Conservation (phyloP, 2,888 invertebrate genomes). For the Rhodophaea formosa region DNA sequence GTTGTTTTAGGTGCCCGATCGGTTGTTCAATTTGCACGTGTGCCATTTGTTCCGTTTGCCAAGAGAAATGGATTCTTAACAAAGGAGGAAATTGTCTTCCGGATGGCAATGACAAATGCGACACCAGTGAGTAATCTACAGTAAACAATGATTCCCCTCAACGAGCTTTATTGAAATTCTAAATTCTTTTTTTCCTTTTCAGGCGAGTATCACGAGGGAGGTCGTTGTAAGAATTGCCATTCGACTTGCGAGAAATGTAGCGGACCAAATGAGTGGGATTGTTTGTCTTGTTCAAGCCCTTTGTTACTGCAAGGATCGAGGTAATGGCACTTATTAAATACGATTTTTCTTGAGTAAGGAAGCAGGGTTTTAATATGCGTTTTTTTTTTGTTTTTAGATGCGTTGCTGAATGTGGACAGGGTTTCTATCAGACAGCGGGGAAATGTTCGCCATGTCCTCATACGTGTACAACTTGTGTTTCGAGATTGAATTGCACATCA, state of each 20-base stretch:
- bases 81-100: conserved; percentile 88
- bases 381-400: conserved; percentile 75
- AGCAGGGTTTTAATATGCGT: conserved; percentile 13
- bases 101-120: conserved; percentile 87
- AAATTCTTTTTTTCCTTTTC: conserved; percentile 47
- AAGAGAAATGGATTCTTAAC: conserved; percentile 87
- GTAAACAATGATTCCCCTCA: conserved; percentile 37
- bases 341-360: conserved; percentile 35
- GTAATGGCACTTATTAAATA: conserved; percentile 55
- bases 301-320: conserved; percentile 85
- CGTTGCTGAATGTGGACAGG: conserved; percentile 89
- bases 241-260: conserved; percentile 92
- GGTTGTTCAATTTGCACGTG: conserved; percentile 89
- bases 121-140: conserved; percentile 82
- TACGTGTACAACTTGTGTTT: conserved; percentile 88
- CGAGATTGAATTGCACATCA: conserved; percentile 89
- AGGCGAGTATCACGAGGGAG: conserved; percentile 89
- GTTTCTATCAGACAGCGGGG: conserved; percentile 87
- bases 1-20: conserved; percentile 83
- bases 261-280: conserved; percentile 88
- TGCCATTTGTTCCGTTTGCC: conserved; percentile 87
- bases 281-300: conserved; percentile 88
- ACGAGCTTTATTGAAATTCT: conserved; percentile 33
- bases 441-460: conserved; percentile 89
- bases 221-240: conserved; percentile 90